Percentiles rank a stretch among this genome's conserved stretches.
Evolutionary conservation across 2,113 vertebrate species (phyloP).

Genomic region (Brienomyrus brachyistius): DNA sequence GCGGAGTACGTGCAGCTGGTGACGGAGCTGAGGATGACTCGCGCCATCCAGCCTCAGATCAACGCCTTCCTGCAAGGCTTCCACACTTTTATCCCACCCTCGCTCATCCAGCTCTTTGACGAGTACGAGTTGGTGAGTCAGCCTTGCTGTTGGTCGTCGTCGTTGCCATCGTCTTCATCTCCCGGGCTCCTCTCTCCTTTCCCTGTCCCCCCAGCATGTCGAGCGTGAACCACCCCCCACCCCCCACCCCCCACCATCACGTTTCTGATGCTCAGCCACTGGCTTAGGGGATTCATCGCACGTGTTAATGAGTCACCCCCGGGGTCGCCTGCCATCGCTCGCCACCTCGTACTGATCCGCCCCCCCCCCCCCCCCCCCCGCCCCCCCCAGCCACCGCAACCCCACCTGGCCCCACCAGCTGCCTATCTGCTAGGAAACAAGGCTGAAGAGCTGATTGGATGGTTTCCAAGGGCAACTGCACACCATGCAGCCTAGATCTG

Average conservation of each 20-base stretch:
- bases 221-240: background rate
- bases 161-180: background rate
- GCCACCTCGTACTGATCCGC: slow-evolving; percentile 42
- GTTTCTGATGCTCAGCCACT: background rate
- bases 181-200: background rate
- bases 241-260: background rate
- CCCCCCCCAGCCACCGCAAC: background rate
- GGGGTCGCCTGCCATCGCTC: background rate
- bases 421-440: background rate
- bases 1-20: slow-evolving; percentile 98
- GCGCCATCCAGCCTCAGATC: slow-evolving; percentile 97
- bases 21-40: slow-evolving; percentile 95
- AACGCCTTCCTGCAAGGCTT: slow-evolving; percentile 95
- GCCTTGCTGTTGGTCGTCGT: background rate
- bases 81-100: slow-evolving; percentile 93
- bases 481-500: slow-evolving; percentile 16
- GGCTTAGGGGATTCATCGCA: background rate
- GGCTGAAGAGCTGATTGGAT: background rate
- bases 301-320: background rate
- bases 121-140: slow-evolving; percentile 92
- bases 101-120: slow-evolving; percentile 95
- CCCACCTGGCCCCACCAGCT: background rate
- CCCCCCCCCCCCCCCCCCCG: too few species aligned
- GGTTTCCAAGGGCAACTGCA: background rate
- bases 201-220: background rate